Percentiles rank a stretch among this genome's conserved stretches.
Evolutionary conservation across 1,140 invertebrate species (phyloP).

Genomic region (Parasteatoda tepidariorum): DNA sequence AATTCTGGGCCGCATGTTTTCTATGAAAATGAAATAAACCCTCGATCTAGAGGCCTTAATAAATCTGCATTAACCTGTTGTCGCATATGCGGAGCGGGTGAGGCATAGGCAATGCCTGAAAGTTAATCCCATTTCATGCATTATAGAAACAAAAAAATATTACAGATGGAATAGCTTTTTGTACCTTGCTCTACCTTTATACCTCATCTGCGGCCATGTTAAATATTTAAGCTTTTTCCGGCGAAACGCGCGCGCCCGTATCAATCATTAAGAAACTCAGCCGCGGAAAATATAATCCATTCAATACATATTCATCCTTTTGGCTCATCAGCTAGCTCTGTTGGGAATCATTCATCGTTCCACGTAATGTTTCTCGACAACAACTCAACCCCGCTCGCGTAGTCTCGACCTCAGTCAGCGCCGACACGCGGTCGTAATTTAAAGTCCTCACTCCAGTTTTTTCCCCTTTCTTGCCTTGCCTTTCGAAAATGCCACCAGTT

Average conservation of each 20-base stretch:
- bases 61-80: conserved; percentile 58
- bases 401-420: conserved; percentile 51
- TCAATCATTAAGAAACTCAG: conserved; percentile 57
- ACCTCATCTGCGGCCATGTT: conserved; percentile 49
- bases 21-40: conserved; percentile 54
- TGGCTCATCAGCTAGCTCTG: conserved; percentile 55
- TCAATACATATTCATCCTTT: conserved; percentile 60
- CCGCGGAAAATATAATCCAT: conserved; percentile 57
- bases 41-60: conserved; percentile 50
- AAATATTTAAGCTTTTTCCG: conserved; percentile 57
- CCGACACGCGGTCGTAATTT: conserved; percentile 56
- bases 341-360: conserved; percentile 57
- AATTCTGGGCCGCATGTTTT: conserved; percentile 16
- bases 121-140: conserved; percentile 55
- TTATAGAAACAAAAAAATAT: conserved; percentile 58
- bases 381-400: conserved; percentile 36
- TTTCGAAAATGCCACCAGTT: conserved; percentile 30
- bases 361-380: conserved; percentile 20
- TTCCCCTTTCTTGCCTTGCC: neutral
- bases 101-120: neutral
- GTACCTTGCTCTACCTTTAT: conserved; percentile 30
- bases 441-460: conserved; percentile 32
- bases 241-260: conserved; percentile 26
- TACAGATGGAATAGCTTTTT: conserved; percentile 55
- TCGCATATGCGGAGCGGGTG: conserved; percentile 2